Base-by-base conservation (phyloP, 2,113 vertebrate genomes). In the Psilopogon haemacephalus region DNA sequence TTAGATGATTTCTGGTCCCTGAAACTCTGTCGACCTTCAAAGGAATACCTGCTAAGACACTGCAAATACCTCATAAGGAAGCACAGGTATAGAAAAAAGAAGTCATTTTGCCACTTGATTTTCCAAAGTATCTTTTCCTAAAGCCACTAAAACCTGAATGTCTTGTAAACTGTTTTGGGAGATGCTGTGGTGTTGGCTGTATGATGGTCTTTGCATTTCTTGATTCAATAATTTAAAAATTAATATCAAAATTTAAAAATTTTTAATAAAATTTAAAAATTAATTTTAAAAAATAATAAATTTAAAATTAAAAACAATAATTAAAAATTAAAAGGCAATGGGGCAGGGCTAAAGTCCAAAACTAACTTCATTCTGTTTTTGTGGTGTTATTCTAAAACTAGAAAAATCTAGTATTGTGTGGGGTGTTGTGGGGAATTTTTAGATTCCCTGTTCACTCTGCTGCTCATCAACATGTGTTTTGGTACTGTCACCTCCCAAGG, bases 1-100 rank as follows among this genome's bases (percentile, higher is more conserved):
- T 97, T 99, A 95, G 99, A 99, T 37, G 99, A 99, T 95, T 99
- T 99, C 97, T 99, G 99, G 99, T 99, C 99, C 63, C 97, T 99
- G 94, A 99, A 99, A 97, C 98, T 99, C 78, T 99, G 99, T 95
- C 98, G 99, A 42, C 99, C 99, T 95, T 99, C 99, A 32, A 99
- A 99, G 97, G 99, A 99, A 93, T 99, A 99, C 89, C 97, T 99
- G 94, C 98, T 99, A 73, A 98, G 99, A 85, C 99, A 99, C 94
- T 99, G 99, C 98, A 99, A 98, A 98, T 99, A 99, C 97, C 99
- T 99, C 94, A 99, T 99, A 96, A 97, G 99, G 94, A 99, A 99
- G 89, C 99, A 99, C 98, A 99, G 99, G 99, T 99, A 96, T 5
- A 46, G 64, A 79, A 94, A 35, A 16, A 84, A 50, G n/a, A 76